Evolutionary conservation across 1,140 invertebrate species (phyloP).

Genomic region (Harlomillsia oculata): DNA sequence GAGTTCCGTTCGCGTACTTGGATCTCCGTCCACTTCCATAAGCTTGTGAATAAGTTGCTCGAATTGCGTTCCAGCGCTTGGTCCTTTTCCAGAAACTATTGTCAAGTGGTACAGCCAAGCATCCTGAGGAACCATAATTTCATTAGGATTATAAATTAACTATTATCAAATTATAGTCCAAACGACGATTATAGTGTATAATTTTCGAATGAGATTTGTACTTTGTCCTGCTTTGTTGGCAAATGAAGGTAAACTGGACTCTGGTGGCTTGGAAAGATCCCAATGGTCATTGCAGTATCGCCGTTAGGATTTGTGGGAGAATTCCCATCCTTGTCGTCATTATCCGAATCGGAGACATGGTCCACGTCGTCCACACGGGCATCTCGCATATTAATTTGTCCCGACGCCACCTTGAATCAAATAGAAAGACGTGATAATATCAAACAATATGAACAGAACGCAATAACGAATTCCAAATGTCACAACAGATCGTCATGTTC

Average conservation of each 20-base stretch:
- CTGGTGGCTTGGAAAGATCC: constrained; percentile 82
- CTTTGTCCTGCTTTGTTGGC: constrained; percentile 69
- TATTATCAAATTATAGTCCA: neutral
- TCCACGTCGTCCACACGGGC: constrained; percentile 87
- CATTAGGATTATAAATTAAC: constrained; percentile 3
- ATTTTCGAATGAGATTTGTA: constrained; percentile 31
- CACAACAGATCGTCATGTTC: too few relatives aligned
- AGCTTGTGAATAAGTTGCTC: constrained; percentile 88
- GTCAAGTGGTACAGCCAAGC: constrained; percentile 72
- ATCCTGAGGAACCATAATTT: constrained; percentile 54
- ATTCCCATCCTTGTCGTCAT: constrained; percentile 71
- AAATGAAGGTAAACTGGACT: constrained; percentile 86
- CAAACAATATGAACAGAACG: neutral
- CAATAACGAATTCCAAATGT: constrained; percentile 8
- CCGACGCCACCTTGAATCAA: constrained; percentile 65
- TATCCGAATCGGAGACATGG: constrained; percentile 81
- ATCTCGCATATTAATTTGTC: constrained; percentile 91
- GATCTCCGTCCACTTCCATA: constrained; percentile 89
- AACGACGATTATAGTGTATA: neutral
- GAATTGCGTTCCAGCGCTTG: constrained; percentile 83
- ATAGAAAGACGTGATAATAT: neutral
- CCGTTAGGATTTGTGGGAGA: constrained; percentile 47
- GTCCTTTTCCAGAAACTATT: constrained; percentile 81
- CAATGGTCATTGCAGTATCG: constrained; percentile 62
- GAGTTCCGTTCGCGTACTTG: too few relatives aligned